Conservation (phyloP, 2,888 invertebrate genomes). For the Luffia ferchaultella region DNA sequence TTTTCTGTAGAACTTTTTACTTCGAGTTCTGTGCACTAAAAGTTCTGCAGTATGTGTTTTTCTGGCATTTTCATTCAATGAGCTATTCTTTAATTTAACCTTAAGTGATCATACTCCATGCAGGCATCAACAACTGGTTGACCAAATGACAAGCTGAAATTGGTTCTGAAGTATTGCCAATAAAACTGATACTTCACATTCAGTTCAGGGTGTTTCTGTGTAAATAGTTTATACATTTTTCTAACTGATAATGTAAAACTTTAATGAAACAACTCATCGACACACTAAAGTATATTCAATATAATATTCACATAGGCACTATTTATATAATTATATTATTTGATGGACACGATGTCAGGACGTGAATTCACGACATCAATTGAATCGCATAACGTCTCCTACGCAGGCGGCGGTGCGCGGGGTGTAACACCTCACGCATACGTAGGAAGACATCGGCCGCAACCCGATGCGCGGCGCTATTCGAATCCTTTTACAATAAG, state of each 20-base stretch:
- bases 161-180: constrained; percentile 10
- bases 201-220: constrained; percentile 8
- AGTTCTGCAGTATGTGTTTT: constrained; percentile 4
- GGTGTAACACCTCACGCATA: no score
- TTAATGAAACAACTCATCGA: no score
- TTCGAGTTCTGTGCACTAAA: constrained; percentile 2
- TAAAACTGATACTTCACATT: constrained; percentile 12
- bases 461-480: no score
- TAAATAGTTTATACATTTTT: constrained; percentile 4
- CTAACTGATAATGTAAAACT: neutral
- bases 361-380: no score
- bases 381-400: no score
- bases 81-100: neutral
- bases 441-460: no score
- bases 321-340: no score
- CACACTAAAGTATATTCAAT: no score
- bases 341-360: no score
- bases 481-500: no score
- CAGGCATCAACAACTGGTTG: constrained; percentile 10
- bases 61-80: constrained; percentile 3
- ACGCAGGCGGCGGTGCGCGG: no score
- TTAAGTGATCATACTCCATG: constrained; percentile 8
- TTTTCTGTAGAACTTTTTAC: constrained; percentile 5
- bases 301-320: no score
- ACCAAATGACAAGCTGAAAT: constrained; percentile 13